Base-by-base conservation (phyloP, 2,797 vertebrate species). In the Muscicapa comitata region DNA sequence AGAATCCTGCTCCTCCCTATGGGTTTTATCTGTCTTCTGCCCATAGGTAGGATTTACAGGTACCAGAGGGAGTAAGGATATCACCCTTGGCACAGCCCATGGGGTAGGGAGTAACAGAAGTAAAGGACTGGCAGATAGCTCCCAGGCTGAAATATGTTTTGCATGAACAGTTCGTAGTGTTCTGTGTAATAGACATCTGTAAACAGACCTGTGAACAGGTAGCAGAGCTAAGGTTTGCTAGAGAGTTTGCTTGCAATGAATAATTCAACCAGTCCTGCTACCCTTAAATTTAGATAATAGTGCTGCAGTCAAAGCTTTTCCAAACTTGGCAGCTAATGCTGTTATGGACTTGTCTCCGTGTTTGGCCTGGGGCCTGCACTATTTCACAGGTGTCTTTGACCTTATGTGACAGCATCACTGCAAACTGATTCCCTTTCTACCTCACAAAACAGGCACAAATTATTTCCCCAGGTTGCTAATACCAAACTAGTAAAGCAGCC, bases 271-370 rank as follows among this genome's bases (percentile, higher is more conserved):
- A 70, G 74, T 73, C 43, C 77, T 84, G n/a, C 94, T 94, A 48
- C 84, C 63, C 55, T 93, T 91, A 76, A 79, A 91, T 93, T 85
- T 91, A 85, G 80, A 55, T 62, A 67, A 76, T 86, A 70, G 72
- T 8, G 31, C 51, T 76, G 74, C 67, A 93, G 74, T 76, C 62
- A 88, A 81, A 93, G 88, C 73, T 71, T 93, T 92, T 75, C 70
- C 47, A 88, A 81, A 43, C 68, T 84, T 79, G 63, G 74, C 74
- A 91, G 80, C 66, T 78, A 63, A 83, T n/a, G 73, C 42, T 45
- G 0, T 58, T 84, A 73, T 42, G 51, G 70, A 83, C 45, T 87
- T 67, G 84, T 85, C 84, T 91, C 40, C 0, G 3, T 63, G 47
- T 79, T 83, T 87, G 72, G 63, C 89, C 77, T 57, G 68, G 17